Base-by-base conservation (phyloP, 1,140 invertebrate species). In the Phymastichus coffea region DNA sequence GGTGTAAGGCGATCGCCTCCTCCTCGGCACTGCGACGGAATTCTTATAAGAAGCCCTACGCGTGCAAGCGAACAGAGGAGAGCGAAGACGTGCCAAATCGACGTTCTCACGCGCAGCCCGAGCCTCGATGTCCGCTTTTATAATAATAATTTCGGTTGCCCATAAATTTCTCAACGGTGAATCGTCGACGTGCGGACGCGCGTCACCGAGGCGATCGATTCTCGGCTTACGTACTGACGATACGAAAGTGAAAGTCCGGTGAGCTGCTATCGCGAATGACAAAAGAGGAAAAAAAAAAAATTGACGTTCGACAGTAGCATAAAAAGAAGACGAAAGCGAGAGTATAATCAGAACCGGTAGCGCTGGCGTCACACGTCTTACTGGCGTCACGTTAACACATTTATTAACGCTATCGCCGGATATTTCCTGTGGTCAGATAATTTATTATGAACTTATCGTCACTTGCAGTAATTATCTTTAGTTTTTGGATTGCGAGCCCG, bases 41-140 rank as follows among this genome's bases (percentile, higher is more conserved):
- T 78, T 77, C 71, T 70, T 70, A 74, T 71, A 73, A 70, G 77
- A 79, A 79, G 68, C 76, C 77, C 20, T 68, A 71, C 44, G 57
- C 53, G 26, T 35, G 0, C 14, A 7, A 51, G 15, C 15, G 48
- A 26, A 37, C 12, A 35, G 3, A 51, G 7, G 20, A n/a, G 17
- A 9, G 44, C 51, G 35, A 52, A 54, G 48, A 43, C 12, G n/a
- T n/a, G 35, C 28, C 41, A 48, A 48, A 61, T 60, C 44, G 30
- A 38, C 43, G 56, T 63, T 66, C 61, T 49, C 54, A 63, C 61
- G 53, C 26, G 12, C 17, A 47, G n/a, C n/a, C n/a, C n/a, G n/a
- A n/a, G n/a, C n/a, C n/a, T n/a, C n/a, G n/a, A n/a, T n/a, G n/a
- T n/a, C n/a, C n/a, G n/a, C n/a, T n/a, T n/a, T n/a, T n/a, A n/a